phyloP scores from a whole-genome alignment of 2,797 vertebrate genomes.

The Centropyge bicolor region DNA sequence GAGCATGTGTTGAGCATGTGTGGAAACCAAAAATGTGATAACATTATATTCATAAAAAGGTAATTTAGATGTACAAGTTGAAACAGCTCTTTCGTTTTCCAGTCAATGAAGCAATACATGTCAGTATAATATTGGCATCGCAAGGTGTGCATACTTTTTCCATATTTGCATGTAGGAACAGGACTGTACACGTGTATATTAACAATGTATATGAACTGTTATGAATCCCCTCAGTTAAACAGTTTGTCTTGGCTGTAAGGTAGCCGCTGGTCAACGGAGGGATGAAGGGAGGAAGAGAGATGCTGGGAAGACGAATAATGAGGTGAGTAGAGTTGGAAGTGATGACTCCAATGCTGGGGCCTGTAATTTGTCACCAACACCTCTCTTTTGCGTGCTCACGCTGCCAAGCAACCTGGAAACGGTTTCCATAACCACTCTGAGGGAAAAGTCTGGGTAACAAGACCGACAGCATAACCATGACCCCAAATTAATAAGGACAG shows the following conservation, averaged over 20 bases:
- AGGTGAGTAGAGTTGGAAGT: slow-evolving; percentile 70
- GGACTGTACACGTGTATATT: slow-evolving; percentile 17
- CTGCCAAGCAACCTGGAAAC: slow-evolving; percentile 71
- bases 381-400: slow-evolving; percentile 58
- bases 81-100: neutral
- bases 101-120: slow-evolving; percentile 1
- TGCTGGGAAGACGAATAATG: slow-evolving; percentile 67
- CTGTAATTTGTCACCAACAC: slow-evolving; percentile 78
- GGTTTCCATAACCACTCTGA: slow-evolving; percentile 60
- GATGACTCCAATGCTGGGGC: slow-evolving; percentile 67
- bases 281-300: slow-evolving; percentile 57
- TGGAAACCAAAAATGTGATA: neutral
- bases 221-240: slow-evolving; percentile 49
- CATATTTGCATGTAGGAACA: slow-evolving; percentile 38
- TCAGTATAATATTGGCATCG: slow-evolving; percentile 9
- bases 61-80: neutral
- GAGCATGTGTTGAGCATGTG: neutral
- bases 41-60: slow-evolving; percentile 3
- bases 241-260: slow-evolving; percentile 64
- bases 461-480: slow-evolving; percentile 47
- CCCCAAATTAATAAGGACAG: slow-evolving; percentile 34
- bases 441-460: slow-evolving; percentile 42
- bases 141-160: slow-evolving; percentile 29
- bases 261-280: slow-evolving; percentile 51
- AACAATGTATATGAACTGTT: slow-evolving; percentile 52